Evolutionary conservation across 2,888 invertebrate species (phyloP).

Genomic region (Disparrhopalites patrizii): DNA sequence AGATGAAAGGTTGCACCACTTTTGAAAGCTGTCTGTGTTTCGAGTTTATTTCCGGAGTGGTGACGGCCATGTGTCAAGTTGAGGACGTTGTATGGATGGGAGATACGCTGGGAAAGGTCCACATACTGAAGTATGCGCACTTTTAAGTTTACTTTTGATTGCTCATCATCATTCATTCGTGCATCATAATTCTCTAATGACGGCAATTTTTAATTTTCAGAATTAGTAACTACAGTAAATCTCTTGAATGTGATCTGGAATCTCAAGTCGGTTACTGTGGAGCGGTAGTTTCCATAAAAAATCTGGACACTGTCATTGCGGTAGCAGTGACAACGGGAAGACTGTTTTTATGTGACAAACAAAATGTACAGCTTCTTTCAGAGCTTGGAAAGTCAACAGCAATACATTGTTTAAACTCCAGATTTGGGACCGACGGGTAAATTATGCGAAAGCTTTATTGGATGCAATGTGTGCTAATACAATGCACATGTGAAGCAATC

Average conservation of each 20-base stretch:
- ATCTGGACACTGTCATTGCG: slow-evolving; percentile 37
- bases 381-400: slow-evolving; percentile 46
- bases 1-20: slow-evolving; percentile 22
- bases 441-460: slow-evolving; percentile 1
- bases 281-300: slow-evolving; percentile 43
- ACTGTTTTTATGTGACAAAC: slow-evolving; percentile 43
- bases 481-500: background rate
- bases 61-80: slow-evolving; percentile 66
- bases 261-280: slow-evolving; percentile 46
- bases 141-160: slow-evolving; percentile 22
- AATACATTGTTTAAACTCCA: slow-evolving; percentile 44
- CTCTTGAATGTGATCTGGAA: slow-evolving; percentile 41
- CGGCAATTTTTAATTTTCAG: slow-evolving; percentile 13
- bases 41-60: slow-evolving; percentile 47
- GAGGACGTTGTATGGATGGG: slow-evolving; percentile 82
- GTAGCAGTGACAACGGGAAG: slow-evolving; percentile 42
- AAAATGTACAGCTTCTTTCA: slow-evolving; percentile 37
- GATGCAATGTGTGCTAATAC: background rate
- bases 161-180: slow-evolving; percentile 37
- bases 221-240: slow-evolving; percentile 42
- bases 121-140: slow-evolving; percentile 64
- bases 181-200: too few species aligned
- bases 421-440: slow-evolving; percentile 38
- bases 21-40: slow-evolving; percentile 45
- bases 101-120: slow-evolving; percentile 78